Evolutionary conservation across 2,797 vertebrate genomes (phyloP), one percentile per base, ranked within the genome.

Genomic region (Microctenopoma steveboyesi): DNA sequence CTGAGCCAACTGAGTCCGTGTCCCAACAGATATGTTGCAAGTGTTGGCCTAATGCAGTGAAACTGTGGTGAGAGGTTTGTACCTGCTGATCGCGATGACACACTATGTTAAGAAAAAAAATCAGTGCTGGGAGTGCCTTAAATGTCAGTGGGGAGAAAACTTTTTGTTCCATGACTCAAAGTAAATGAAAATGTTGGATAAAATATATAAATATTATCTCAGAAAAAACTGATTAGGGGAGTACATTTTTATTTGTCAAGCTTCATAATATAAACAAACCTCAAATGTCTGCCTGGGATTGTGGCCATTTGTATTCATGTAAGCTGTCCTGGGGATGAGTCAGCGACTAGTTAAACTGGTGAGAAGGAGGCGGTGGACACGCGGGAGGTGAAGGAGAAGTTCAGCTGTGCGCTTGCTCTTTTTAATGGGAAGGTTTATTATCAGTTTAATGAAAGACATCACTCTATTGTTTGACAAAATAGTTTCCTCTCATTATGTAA

Each of bases 61-160:
- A 56, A 49, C 37, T 18, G 25, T 11, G 37, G 28, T 37, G 56
- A 69, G 63, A 71, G 16, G 58, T 59, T 64, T 57, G 27, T 25
- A 63, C 61, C 42, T 62, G 65, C 18, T 62, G 35, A 63, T 56
- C 42, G 50, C 22, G 3, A 10, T 67, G 69, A 67, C 54, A 68
- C 30, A 51, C 37, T 13, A 10, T 25, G 40, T 25, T 52, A 11
- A 51, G 18, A 58, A 25, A 35, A 33, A 62, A 63, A 45, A 47
- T 16, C 11, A 7, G 40, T 42, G 42, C 18, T 37, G 49, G 64
- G 68, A 75, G 37, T 58, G 71, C 52, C 30, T 53, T 16, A 61
- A 53, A 78, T 63, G 13, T 52, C 49, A 65, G 60, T 27, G n/a
- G 52, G 62, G 63, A 61, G 42, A 59, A 28, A 16, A n/a, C 6